A percentile compares a stretch with the other conserved stretches of the same genome.
These are phyloP conservation scores for Scaeva pyrastri DNA, from an alignment of 2,888 invertebrate species.

Conservation along the genomic window DNA sequence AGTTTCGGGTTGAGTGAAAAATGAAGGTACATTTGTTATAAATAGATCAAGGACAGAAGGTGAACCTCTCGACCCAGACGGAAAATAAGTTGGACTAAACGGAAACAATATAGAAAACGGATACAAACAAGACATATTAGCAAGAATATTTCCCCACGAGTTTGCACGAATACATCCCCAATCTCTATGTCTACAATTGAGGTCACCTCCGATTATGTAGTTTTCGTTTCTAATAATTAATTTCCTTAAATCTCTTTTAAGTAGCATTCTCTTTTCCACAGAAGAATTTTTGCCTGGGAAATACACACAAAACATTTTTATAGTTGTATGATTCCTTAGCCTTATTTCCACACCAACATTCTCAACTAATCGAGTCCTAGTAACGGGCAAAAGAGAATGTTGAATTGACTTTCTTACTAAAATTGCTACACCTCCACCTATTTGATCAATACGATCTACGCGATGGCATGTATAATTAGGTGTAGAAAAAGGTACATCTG, in stretches of 20 bases:
- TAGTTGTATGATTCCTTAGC: not conserved
- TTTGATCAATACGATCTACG: slow-evolving; percentile 28
- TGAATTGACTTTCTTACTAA: slow-evolving; percentile 39
- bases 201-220: slow-evolving; percentile 25
- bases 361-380: slow-evolving; percentile 13
- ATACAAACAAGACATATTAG: no score
- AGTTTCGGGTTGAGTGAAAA: slow-evolving; percentile 6
- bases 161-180: slow-evolving; percentile 20
- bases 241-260: slow-evolving; percentile 23
- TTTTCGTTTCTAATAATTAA: slow-evolving; percentile 4
- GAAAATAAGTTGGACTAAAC: slow-evolving; percentile 8
- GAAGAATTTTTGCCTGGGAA: slow-evolving; percentile 14
- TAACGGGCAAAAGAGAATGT: not conserved
- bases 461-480: slow-evolving; percentile 23
- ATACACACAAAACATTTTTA: slow-evolving; percentile 21
- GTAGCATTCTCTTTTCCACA: not conserved
- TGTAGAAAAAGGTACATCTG: not conserved
- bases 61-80: slow-evolving; percentile 21
- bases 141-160: slow-evolving; percentile 20
- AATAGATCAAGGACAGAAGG: slow-evolving; percentile 40
- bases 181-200: slow-evolving; percentile 31
- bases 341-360: slow-evolving; percentile 13
- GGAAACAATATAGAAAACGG: slow-evolving; percentile 13
- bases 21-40: slow-evolving; percentile 30
- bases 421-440: slow-evolving; percentile 42